phyloP scores from a whole-genome alignment of 2,113 vertebrate genomes.

The Sylvilagus bachmani region DNA sequence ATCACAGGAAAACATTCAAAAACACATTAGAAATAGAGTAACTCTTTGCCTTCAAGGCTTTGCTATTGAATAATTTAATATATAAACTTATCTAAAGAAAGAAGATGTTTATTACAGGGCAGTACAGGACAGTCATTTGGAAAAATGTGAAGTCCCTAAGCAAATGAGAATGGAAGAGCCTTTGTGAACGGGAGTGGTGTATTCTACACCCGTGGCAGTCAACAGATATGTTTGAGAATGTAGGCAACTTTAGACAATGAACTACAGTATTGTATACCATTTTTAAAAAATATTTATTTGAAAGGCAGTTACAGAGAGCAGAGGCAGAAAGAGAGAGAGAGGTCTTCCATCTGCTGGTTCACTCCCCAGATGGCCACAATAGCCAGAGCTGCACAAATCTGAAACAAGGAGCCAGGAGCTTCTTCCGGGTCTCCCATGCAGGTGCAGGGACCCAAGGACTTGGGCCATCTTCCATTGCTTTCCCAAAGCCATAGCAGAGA shows the following conservation, averaged over 20 bases:
- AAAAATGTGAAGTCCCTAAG: not conserved
- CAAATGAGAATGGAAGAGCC: not conserved
- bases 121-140: not conserved
- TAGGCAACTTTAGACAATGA: not conserved
- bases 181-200: not conserved
- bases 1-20: slow-evolving; percentile 21
- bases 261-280: not conserved
- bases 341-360: too few relatives aligned
- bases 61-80: slow-evolving; percentile 29
- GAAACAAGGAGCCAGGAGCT: too few relatives aligned
- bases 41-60: not conserved
- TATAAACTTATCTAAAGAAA: not conserved
- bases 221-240: not conserved
- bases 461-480: too few relatives aligned
- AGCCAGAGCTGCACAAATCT: too few relatives aligned
- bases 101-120: not conserved
- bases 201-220: not conserved
- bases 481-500: too few relatives aligned
- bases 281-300: too few relatives aligned
- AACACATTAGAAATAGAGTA: slow-evolving; percentile 17
- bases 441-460: too few relatives aligned
- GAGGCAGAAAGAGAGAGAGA: too few relatives aligned
- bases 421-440: too few relatives aligned
- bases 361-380: too few relatives aligned
- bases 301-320: too few relatives aligned